Conservation (phyloP, 2,888 invertebrate species). For the Eubasilissa splendida region DNA sequence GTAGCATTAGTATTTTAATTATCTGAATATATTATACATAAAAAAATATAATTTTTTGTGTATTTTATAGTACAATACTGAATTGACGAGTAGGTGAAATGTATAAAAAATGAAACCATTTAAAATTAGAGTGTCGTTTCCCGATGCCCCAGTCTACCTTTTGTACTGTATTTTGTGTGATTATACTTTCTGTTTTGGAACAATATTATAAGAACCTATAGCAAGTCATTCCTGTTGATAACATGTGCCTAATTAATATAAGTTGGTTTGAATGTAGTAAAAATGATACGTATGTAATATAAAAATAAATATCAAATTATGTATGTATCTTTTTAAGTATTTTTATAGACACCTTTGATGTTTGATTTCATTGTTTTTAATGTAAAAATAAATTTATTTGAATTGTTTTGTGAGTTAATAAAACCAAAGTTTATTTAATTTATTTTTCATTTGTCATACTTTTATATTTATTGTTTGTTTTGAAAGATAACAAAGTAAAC, state of each 20-base stretch:
- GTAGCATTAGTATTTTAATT: too few relatives aligned
- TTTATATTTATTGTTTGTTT: too few relatives aligned
- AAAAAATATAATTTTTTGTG: too few relatives aligned
- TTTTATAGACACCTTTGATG: slow-evolving; percentile 8
- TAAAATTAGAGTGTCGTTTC: too few relatives aligned
- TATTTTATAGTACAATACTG: too few relatives aligned
- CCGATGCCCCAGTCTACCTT: too few relatives aligned
- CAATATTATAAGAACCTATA: slow-evolving; percentile 1
- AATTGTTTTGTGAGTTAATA: slow-evolving; percentile 19
- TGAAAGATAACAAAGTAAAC: too few relatives aligned
- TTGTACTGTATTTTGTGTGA: too few relatives aligned
- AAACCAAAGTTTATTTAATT: slow-evolving; percentile 15
- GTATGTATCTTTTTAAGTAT: not conserved
- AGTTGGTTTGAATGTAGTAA: not conserved
- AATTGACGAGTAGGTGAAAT: too few relatives aligned
- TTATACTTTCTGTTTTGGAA: too few relatives aligned
- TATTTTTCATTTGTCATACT: not conserved
- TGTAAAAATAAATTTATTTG: not conserved
- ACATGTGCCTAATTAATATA: slow-evolving; percentile 30
- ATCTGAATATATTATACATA: too few relatives aligned
- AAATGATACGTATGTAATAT: slow-evolving; percentile 2
- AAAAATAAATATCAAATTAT: slow-evolving; percentile 2
- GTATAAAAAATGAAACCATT: too few relatives aligned
- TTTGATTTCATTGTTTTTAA: slow-evolving; percentile 22
- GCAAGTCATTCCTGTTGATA: slow-evolving; percentile 27